Conservation (phyloP, 1,140 invertebrate species). For the Mya arenaria region DNA sequence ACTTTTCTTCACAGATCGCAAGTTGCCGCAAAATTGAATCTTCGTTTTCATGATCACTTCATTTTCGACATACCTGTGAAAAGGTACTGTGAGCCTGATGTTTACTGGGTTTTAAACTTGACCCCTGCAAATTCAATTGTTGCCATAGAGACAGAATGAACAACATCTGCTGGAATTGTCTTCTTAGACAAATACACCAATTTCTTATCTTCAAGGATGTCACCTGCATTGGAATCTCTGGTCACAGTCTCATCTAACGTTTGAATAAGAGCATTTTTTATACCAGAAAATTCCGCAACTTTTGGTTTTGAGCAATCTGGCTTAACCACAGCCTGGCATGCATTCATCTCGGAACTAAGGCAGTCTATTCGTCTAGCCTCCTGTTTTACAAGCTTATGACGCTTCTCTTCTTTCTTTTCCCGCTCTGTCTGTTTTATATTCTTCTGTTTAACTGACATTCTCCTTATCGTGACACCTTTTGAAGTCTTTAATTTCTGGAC, state of each 20-base stretch:
- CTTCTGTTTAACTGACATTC: background rate
- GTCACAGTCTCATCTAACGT: background rate
- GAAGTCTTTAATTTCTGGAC: slow-evolving; percentile 23
- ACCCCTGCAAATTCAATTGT: slow-evolving; percentile 15
- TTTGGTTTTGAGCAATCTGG: slow-evolving; percentile 54
- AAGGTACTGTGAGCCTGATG: slow-evolving; percentile 35
- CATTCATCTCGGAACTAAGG: slow-evolving; percentile 41
- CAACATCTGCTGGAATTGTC: background rate
- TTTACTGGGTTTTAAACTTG: slow-evolving; percentile 8
- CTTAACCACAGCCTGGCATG: slow-evolving; percentile 49
- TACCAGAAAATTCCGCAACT: slow-evolving; percentile 24
- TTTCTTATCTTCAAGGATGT: background rate
- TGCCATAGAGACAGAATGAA: background rate
- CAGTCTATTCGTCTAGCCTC: slow-evolving; percentile 26
- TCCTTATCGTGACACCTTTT: slow-evolving; percentile 43
- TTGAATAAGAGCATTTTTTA: slow-evolving; percentile 16
- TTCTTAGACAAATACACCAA: background rate
- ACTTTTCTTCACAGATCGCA: slow-evolving; percentile 54
- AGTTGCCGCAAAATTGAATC: background rate
- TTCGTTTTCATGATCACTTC: background rate
- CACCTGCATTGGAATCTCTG: background rate
- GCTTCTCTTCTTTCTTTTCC: slow-evolving; percentile 27
- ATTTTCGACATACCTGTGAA: slow-evolving; percentile 40
- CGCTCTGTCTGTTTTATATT: slow-evolving; percentile 7
- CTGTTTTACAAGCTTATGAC: slow-evolving; percentile 9